Conservation (phyloP, 2,888 invertebrate species). For the Macrophya alboannulata region DNA sequence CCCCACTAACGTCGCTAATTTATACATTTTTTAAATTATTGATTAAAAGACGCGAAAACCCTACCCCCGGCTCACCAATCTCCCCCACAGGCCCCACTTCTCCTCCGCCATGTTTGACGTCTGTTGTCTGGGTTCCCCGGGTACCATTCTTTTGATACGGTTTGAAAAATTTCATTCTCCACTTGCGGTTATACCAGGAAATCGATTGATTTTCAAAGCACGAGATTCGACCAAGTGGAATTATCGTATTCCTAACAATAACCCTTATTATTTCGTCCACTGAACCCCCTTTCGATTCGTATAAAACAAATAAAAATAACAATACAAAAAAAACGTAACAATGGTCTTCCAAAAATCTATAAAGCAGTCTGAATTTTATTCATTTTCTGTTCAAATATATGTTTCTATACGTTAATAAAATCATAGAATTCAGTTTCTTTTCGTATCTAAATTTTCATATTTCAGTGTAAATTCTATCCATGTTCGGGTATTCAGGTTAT, state of each 20-base stretch:
- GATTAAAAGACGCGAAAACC: conserved; percentile 56
- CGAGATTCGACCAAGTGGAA: not conserved
- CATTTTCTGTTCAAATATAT: not conserved
- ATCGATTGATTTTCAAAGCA: not conserved
- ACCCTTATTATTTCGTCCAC: not conserved
- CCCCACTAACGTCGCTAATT: conserved; percentile 54
- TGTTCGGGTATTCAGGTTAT: not conserved
- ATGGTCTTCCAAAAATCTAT: not conserved
- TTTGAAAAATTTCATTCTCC: conserved; percentile 37
- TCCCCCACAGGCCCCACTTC: conserved; percentile 2
- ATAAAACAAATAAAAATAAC: not conserved
- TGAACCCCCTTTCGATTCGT: not conserved
- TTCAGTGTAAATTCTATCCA: not conserved
- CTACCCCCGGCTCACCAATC: conserved; percentile 15
- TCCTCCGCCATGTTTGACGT: conserved; percentile 52
- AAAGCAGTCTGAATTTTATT: not conserved
- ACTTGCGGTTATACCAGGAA: not conserved
- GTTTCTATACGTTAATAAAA: not conserved
- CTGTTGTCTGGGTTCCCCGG: conserved; percentile 46
- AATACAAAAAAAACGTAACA: not conserved
- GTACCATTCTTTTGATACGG: conserved; percentile 1
- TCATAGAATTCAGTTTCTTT: not conserved
- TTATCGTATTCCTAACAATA: not conserved
- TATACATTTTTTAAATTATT: conserved; percentile 57
- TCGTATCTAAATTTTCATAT: not conserved